phyloP scores from a whole-genome alignment of 2,797 vertebrate genomes.

The Morus bassanus region DNA sequence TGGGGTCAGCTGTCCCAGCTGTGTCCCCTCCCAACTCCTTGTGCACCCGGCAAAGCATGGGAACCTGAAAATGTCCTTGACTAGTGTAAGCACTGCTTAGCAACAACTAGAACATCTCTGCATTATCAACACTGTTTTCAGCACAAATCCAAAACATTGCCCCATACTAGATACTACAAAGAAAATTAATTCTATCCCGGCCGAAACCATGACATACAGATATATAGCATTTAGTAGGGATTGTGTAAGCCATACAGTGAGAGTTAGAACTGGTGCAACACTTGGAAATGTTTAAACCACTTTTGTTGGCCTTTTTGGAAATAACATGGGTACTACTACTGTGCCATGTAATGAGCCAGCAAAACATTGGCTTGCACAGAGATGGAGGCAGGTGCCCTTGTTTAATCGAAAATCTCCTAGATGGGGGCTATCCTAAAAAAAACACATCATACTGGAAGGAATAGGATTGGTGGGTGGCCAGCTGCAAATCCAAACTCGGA shows the following conservation, averaged over 20 bases:
- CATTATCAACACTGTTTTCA: no score
- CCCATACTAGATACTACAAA: no score
- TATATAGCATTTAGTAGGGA: neutral
- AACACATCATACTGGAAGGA: neutral
- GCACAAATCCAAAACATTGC: no score
- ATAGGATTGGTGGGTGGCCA: neutral
- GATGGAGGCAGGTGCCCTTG: neutral
- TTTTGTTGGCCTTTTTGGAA: neutral
- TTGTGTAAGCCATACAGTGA: neutral
- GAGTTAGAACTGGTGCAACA: neutral
- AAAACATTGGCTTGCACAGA: neutral
- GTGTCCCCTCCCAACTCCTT: no score
- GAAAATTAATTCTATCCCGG: no score
- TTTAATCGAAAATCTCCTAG: neutral
- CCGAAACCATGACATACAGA: neutral
- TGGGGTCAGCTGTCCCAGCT: no score
- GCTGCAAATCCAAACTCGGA: neutral
- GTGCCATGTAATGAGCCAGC: neutral
- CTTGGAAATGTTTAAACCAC: neutral
- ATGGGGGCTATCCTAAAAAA: constrained; percentile 5
- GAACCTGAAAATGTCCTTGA: no score
- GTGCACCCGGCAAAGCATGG: no score
- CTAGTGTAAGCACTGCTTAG: no score
- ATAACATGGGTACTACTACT: neutral
- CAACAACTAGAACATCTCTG: no score